A percentile compares a stretch with the other conserved stretches of the same genome.
Evolutionary conservation across 1,140 invertebrate genomes (phyloP).

Genomic region (Ctenoplectra terminalis): DNA sequence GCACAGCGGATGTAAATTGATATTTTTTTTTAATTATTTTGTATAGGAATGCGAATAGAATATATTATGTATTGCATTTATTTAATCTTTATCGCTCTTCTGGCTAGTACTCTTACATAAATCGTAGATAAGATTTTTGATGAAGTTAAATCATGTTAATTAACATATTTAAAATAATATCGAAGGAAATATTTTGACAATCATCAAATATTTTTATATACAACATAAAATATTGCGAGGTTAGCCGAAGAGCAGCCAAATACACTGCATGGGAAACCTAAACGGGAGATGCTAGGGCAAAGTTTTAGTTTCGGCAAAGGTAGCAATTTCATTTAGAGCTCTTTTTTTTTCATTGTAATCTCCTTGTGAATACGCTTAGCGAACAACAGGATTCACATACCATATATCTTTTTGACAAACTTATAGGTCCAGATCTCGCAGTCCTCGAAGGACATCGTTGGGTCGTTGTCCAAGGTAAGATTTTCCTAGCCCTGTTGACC

Average conservation of each 20-base stretch:
- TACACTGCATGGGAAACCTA: slow-evolving; percentile 49
- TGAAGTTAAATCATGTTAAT: background rate
- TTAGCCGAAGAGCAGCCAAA: slow-evolving; percentile 55
- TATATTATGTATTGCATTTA: slow-evolving; percentile 37
- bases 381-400: slow-evolving; percentile 66
- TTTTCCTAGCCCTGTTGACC: slow-evolving; percentile 36
- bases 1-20: slow-evolving; percentile 34
- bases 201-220: slow-evolving; percentile 15
- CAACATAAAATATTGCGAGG: slow-evolving; percentile 4
- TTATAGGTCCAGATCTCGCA: slow-evolving; percentile 78
- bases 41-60: slow-evolving; percentile 56
- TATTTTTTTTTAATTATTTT: slow-evolving; percentile 50
- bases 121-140: background rate
- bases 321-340: slow-evolving; percentile 40
- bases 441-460: slow-evolving; percentile 71
- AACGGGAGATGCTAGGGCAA: slow-evolving; percentile 37
- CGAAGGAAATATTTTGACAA: background rate
- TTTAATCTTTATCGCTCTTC: slow-evolving; percentile 40
- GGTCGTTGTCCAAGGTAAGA: slow-evolving; percentile 78
- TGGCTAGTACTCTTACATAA: slow-evolving; percentile 52
- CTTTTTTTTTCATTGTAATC: slow-evolving; percentile 41
- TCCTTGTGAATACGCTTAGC: slow-evolving; percentile 55
- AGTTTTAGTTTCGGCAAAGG: slow-evolving; percentile 37
- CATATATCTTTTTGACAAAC: slow-evolving; percentile 73
- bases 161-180: background rate